Conservation (phyloP, 2,888 invertebrate genomes). For the Phyto melanocephala region DNA sequence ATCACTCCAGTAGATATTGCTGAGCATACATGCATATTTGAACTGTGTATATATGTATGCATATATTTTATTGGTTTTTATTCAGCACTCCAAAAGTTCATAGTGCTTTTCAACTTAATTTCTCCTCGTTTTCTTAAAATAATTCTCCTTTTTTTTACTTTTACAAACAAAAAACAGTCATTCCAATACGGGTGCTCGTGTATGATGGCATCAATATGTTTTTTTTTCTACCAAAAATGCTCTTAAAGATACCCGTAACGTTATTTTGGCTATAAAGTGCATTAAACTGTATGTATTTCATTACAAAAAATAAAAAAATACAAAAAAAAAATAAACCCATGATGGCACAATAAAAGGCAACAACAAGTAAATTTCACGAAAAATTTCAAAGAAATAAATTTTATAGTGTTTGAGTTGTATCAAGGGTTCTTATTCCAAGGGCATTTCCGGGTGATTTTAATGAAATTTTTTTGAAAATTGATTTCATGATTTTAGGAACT, state of each 20-base stretch:
- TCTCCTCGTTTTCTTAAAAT: neutral
- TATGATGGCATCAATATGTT: conserved; percentile 13
- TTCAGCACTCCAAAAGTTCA: conserved; percentile 36
- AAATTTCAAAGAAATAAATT: neutral
- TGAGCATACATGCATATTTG: neutral
- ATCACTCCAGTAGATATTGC: neutral
- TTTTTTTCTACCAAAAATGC: conserved; percentile 30
- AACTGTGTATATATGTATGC: neutral
- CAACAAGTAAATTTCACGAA: conserved; percentile 20
- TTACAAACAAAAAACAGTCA: neutral
- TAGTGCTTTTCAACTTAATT: conserved; percentile 2
- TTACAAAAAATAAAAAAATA: conserved; percentile 19
- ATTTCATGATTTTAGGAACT: too few species aligned
- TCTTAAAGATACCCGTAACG: conserved; percentile 38
- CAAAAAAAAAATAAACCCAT: neutral
- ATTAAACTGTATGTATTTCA: conserved; percentile 42
- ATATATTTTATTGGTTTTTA: neutral
- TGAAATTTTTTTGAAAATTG: too few species aligned
- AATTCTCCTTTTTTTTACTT: conserved; percentile 13
- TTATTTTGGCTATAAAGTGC: conserved; percentile 52
- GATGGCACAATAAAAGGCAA: conserved; percentile 9
- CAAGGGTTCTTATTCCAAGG: too few species aligned
- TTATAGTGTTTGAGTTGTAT: too few species aligned
- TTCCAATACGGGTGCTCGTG: neutral
- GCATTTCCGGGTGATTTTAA: too few species aligned